Evolutionary conservation across 2,113 vertebrate species (phyloP), one percentile per base, ranked within the genome.

Genomic region (Dasyurus viverrinus): DNA sequence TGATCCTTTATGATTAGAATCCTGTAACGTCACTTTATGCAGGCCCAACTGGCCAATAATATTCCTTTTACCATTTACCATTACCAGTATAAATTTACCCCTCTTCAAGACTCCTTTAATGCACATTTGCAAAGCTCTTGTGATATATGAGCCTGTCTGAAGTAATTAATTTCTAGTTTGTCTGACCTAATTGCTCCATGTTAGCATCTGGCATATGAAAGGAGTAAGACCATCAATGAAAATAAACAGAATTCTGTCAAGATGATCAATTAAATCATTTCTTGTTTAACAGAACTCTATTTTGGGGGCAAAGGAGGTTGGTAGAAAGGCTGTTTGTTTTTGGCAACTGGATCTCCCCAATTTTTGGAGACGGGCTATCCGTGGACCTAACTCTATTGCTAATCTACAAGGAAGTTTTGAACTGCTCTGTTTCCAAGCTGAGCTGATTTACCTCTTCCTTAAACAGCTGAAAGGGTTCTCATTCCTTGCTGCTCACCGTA

Each of bases 81-180:
- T 96, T 97, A 92, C 36, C 52, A 68, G 54, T 92, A 96, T 96
- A 97, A 97, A 93, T 60, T 53, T 48, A 60, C 92, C 16, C 50
- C 52, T 57, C 42, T 96, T 54, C 52, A 68, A 47, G 36, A 30
- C 36, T 91, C 47, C 46, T 52, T 92, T 94, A 57, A 54, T 94
- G 52, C 96, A 94, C 91, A 94, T 92, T 91, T 94, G 53, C 55
- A 55, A 84, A 91, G 93, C 92, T 95, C 95, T 54, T 60, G 90
- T 95, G 95, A 97, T 97, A 98, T 96, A 98, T 97, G 97, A 93
- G 60, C 89, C 84, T 97, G 95, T 96, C 92, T 93, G 92, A 23
- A 95, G 92, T 95, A 97, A 98, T 97, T 97, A 97, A 98, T 98
- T 97, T 94, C 96, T 95, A 95, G 47, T 95, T 96, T 96, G 95